phyloP scores from a whole-genome alignment of 2,113 vertebrate genomes.

The Dinomys branickii region DNA sequence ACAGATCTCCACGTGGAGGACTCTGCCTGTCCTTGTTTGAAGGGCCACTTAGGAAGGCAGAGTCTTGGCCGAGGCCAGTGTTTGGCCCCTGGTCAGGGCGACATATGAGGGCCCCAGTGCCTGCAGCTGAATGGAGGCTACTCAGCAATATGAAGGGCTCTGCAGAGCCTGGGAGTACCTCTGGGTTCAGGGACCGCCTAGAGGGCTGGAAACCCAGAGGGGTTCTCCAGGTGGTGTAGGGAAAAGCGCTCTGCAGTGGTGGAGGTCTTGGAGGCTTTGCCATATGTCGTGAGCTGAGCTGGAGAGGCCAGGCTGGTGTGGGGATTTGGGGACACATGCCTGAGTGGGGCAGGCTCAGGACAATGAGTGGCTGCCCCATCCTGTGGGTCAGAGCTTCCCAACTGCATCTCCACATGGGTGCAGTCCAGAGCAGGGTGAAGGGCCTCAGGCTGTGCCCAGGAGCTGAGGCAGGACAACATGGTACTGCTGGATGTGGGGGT shows the following conservation, averaged over 20 bases:
- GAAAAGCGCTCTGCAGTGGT: neutral
- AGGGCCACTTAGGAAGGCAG: neutral
- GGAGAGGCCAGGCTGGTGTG: neutral
- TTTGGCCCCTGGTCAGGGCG: fast-evolving
- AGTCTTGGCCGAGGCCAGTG: fast-evolving
- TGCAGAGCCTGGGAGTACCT: fast-evolving
- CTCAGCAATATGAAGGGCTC: neutral
- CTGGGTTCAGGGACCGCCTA: fast-evolving
- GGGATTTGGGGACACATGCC: fast-evolving
- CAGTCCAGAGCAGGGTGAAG: neutral
- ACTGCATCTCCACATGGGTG: neutral
- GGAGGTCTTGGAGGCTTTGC: too few species aligned
- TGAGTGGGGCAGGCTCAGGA: fast-evolving
- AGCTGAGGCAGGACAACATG: fast-evolving
- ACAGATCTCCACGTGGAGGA: neutral
- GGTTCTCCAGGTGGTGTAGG: neutral
- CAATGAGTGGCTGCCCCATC: too few species aligned
- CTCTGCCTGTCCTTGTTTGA: too few species aligned
- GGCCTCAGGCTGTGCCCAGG: neutral
- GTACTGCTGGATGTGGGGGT: neutral
- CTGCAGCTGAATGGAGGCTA: neutral
- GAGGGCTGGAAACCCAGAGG: neutral
- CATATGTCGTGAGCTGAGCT: fast-evolving
- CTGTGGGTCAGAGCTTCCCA: neutral
- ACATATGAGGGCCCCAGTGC: too few species aligned